Base-by-base conservation (phyloP, 2,797 vertebrate genomes). In the Pangasius larnaudii region DNA sequence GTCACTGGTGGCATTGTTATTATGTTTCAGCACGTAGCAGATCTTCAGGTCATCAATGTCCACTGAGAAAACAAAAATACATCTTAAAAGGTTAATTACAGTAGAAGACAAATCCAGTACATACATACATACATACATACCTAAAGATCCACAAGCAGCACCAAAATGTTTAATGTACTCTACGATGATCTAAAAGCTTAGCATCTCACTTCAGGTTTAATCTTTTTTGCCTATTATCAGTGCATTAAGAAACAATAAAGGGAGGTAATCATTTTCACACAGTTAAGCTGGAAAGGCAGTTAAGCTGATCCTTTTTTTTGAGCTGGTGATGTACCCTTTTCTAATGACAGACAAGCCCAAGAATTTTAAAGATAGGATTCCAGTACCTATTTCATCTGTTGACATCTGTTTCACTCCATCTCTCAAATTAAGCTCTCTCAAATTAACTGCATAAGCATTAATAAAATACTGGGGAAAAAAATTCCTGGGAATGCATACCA, bases 21-120 rank as follows among this genome's bases (percentile, higher is more conserved):
- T 95, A 0, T 94, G 95, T 86, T 95, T 92, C 93, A 99, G 93
- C 89, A 98, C 93, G 18, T 98, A 99, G 92, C 96, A 98, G 95
- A 99, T 96, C 93, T 97, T 97, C 95, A 97, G 95, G 89, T 98
- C 97, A 85, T 99, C 93, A 5, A 99, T 96, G 91, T 99, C 97
- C 88, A 96, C 98, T 99, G 93, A 3, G 90, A 93, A 39, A 84
- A 93, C 94, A 91, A 75, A 91, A 71, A 86, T 0, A 11, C 33
- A 74, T 86, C n/a, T 30, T 18, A 63, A 88, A 30, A 13, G 0
- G 63, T 18, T n/a, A 19, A 30, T 49, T 19, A 65, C 24, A 10
- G 1, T 65, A 67, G 27, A 51, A 67, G 30, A 49, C 27, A 30
- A 65, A 79, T 83, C 5, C 24, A 39, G 42, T 42, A 30, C 2